phyloP scores from a whole-genome alignment of 2,888 invertebrate genomes.

The Zaprionus lineosus region DNA sequence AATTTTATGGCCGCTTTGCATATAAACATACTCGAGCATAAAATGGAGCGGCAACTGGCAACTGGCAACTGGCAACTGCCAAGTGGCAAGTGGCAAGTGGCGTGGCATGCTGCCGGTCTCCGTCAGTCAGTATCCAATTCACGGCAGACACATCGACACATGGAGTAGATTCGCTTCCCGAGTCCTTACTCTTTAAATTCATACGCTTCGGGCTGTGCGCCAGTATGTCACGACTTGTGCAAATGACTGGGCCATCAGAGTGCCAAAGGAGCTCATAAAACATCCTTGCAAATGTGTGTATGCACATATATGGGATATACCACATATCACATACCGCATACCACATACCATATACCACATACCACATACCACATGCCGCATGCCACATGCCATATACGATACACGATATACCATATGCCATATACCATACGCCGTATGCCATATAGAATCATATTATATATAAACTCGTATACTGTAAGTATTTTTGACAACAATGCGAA shows the following conservation, averaged over 20 bases:
- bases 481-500: conserved; percentile 47
- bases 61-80: too few relatives aligned
- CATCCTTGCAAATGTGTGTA: conserved; percentile 46
- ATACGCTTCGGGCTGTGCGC: conserved; percentile 42
- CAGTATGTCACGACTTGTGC: conserved; percentile 72
- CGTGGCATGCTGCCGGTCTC: conserved; percentile 48
- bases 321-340: neutral
- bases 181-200: neutral
- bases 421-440: neutral
- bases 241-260: conserved; percentile 74
- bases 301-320: conserved; percentile 15
- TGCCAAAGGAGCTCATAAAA: conserved; percentile 75
- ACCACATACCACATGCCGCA: too few relatives aligned
- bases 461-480: conserved; percentile 15
- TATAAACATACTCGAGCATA: conserved; percentile 47
- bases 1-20: conserved; percentile 78
- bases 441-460: neutral
- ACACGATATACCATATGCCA: neutral
- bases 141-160: too few relatives aligned
- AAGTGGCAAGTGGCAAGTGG: too few relatives aligned
- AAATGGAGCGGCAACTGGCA: conserved; percentile 39
- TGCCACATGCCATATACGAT: too few relatives aligned
- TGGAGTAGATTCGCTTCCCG: neutral
- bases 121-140: conserved; percentile 28
- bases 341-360: conserved; percentile 2